phyloP scores from a whole-genome alignment of 2,113 vertebrate species.

The Sinocyclocheilus anshuiensis region DNA sequence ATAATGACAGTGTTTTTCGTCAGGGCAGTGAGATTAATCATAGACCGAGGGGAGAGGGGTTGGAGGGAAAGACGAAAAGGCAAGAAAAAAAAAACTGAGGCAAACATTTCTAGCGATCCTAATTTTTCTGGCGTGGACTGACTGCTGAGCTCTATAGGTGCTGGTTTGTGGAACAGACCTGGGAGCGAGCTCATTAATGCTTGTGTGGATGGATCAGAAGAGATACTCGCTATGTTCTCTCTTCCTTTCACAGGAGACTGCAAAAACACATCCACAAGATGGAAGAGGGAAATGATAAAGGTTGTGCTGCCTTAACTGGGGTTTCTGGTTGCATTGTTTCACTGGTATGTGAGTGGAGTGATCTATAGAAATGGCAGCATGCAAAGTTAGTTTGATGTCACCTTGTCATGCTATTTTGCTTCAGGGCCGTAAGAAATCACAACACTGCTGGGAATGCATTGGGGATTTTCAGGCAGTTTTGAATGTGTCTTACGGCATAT shows the following conservation, averaged over 20 bases:
- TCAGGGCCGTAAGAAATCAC: slow-evolving; percentile 25
- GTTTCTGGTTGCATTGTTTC: background rate
- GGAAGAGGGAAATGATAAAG: background rate
- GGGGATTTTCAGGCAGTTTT: slow-evolving; percentile 20
- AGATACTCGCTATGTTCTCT: slow-evolving; percentile 63
- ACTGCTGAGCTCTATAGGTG: slow-evolving; percentile 74
- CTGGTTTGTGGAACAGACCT: slow-evolving; percentile 74
- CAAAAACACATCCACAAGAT: slow-evolving; percentile 1
- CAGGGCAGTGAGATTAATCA: slow-evolving; percentile 67
- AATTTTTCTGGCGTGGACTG: slow-evolving; percentile 77
- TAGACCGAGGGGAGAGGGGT: slow-evolving; percentile 64
- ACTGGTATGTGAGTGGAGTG: slow-evolving; percentile 4
- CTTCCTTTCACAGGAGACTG: background rate
- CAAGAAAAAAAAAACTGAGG: slow-evolving; percentile 25
- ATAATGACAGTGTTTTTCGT: slow-evolving; percentile 74
- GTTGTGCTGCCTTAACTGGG: slow-evolving; percentile 2
- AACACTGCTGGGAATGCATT: background rate
- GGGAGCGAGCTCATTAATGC: slow-evolving; percentile 82
- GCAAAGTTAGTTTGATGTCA: slow-evolving; percentile 36
- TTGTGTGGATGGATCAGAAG: slow-evolving; percentile 80
- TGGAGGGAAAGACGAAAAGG: slow-evolving; percentile 18
- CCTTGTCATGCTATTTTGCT: slow-evolving; percentile 8
- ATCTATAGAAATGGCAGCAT: slow-evolving; percentile 27
- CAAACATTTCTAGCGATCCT: slow-evolving; percentile 67
- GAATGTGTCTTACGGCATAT: background rate